phyloP scores from a whole-genome alignment of 2,888 invertebrate species.

The Papilio gigon region DNA sequence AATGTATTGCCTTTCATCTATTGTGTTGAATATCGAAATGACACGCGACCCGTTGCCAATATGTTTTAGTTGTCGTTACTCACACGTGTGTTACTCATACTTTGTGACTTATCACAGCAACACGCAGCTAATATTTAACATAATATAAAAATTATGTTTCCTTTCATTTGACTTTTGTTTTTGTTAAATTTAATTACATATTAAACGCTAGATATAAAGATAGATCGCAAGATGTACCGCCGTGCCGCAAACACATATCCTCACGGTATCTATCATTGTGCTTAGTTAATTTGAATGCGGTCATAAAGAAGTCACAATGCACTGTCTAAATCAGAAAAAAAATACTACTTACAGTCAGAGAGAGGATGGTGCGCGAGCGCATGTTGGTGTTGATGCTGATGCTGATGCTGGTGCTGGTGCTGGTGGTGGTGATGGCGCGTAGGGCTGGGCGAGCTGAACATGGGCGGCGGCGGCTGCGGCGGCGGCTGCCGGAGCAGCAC shows the following conservation, averaged over 20 bases:
- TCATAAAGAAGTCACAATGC: too few species aligned
- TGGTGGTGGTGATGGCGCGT: conserved; percentile 70
- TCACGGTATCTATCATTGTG: too few species aligned
- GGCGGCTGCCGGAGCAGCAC: conserved; percentile 88
- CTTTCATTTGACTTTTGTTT: too few species aligned
- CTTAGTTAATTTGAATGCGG: too few species aligned
- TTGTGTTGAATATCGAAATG: background rate
- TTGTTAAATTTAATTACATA: too few species aligned
- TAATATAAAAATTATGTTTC: too few species aligned
- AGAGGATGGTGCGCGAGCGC: conserved; percentile 61
- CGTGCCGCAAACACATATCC: too few species aligned
- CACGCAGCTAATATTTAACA: background rate
- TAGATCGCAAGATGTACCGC: too few species aligned
- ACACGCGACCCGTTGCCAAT: conserved; percentile 12
- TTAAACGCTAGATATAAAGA: too few species aligned
- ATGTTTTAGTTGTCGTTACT: background rate
- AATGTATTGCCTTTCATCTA: background rate
- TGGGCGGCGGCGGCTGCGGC: conserved; percentile 92
- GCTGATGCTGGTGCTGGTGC: too few species aligned
- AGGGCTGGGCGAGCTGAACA: conserved; percentile 96
- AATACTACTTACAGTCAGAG: conserved; percentile 69
- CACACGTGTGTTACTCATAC: background rate
- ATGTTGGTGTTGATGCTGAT: conserved; percentile 58
- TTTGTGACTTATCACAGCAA: background rate
- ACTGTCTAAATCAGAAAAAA: too few species aligned